phyloP scores from a whole-genome alignment of 2,797 vertebrate species.

The Acipenser transmontanus region DNA sequence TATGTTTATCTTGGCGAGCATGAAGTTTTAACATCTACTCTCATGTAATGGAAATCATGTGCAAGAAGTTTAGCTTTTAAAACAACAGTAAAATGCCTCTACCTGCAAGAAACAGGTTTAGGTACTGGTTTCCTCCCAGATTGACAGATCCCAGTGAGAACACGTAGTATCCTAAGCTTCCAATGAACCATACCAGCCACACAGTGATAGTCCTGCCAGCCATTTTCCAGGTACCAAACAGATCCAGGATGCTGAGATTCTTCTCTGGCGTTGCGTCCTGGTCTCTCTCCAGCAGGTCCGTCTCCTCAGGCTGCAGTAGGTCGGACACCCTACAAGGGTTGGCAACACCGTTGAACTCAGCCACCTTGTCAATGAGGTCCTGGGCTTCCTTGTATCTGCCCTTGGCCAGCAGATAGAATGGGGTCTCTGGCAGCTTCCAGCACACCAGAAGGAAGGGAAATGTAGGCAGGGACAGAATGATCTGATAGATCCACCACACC shows the following conservation, averaged over 20 bases:
- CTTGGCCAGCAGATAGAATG: slow-evolving; percentile 84
- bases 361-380: slow-evolving; percentile 68
- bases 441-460: slow-evolving; percentile 82
- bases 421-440: slow-evolving; percentile 89
- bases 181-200: slow-evolving; percentile 90
- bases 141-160: slow-evolving; percentile 82
- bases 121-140: slow-evolving; percentile 79
- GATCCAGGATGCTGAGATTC: slow-evolving; percentile 73
- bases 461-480: slow-evolving; percentile 75
- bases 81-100: slow-evolving; percentile 36
- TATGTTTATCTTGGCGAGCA: too few species aligned
- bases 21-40: too few species aligned
- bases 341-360: slow-evolving; percentile 66
- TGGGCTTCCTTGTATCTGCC: slow-evolving; percentile 69
- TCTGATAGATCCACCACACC: slow-evolving; percentile 88
- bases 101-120: slow-evolving; percentile 88
- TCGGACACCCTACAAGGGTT: slow-evolving; percentile 64
- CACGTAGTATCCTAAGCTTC: slow-evolving; percentile 85
- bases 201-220: slow-evolving; percentile 72
- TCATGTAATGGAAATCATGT: too few species aligned
- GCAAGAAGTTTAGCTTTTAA: neutral
- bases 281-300: slow-evolving; percentile 15
- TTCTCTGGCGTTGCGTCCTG: slow-evolving; percentile 29
- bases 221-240: slow-evolving; percentile 76
- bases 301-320: slow-evolving; percentile 49